Evolutionary conservation across 1,140 invertebrate species (phyloP), one percentile per base, ranked within the genome.

Genomic region (Penaeus chinensis): DNA sequence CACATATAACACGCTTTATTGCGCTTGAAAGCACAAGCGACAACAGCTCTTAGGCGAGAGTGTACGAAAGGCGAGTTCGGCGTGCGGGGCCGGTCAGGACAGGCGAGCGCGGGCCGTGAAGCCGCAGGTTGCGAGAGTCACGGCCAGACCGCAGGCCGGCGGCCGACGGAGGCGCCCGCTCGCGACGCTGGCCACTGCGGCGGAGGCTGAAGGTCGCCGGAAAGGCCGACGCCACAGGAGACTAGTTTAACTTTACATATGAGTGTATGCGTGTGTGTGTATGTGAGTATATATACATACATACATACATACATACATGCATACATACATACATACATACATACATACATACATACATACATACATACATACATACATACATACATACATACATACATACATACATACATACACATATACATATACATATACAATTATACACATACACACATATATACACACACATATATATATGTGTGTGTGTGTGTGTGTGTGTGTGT

Each of bases 401-500:
- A n/a, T 78, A 20, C 37, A 37, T 78, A 8, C 20, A 1, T 78
- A 37, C 42, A 7, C 37, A 78, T 78, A 37, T 78, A 47, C 37
- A 16, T 78, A 47, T 78, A 7, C 3, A 27, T 78, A 32, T 78
- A 78, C 37, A 32, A n/a, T 27, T 71, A 71, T 22, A 27, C 1
- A 24, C 37, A 32, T 32, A 47, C 2, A 37, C 37, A 32, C 3
- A 22, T 37, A 42, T 37, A 13, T 24, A 78, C 37, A 42, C 10
- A 78, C 5, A 42, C 37, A 32, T 37, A 42, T 62, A 54, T 62
- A 54, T 81, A 54, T 81, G 79, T 81, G 79, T 81, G 79, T 81
- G 54, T 81, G 54, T 81, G 54, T 81, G 80, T 82, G 62, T 82
- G 24, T 65, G 32, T 82, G 80, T 82, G 80, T 76, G 69, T 61